These are phyloP conservation scores for Drosophila tripunctata DNA, from an alignment of 2,888 invertebrate species.

Conservation along the genomic window DNA sequence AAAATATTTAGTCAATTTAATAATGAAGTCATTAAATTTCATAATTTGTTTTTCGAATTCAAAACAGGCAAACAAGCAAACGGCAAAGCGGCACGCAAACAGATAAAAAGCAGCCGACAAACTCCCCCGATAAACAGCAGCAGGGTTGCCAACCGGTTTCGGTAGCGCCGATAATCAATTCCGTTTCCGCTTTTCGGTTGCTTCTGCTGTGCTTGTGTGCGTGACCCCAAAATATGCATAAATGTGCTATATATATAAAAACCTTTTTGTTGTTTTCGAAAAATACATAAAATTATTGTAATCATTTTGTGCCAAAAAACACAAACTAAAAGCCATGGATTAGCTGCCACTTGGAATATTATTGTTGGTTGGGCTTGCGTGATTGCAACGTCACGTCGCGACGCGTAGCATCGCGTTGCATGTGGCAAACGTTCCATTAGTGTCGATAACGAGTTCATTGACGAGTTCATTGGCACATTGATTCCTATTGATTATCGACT, in stretches of 20 bases:
- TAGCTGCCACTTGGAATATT: slow-evolving; percentile 6
- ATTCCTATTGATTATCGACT: slow-evolving; percentile 58
- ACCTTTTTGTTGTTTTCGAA: slow-evolving; percentile 10
- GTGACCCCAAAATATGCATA: slow-evolving; percentile 67
- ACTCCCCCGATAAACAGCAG: neutral
- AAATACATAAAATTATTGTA: slow-evolving; percentile 64
- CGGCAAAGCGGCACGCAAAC: slow-evolving; percentile 60
- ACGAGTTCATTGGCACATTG: slow-evolving; percentile 77
- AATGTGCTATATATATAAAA: slow-evolving; percentile 2
- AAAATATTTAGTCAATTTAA: neutral
- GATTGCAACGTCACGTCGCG: slow-evolving; percentile 6
- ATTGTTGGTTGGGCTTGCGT: slow-evolving; percentile 31
- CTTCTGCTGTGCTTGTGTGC: slow-evolving; percentile 46
- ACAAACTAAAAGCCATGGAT: slow-evolving; percentile 30
- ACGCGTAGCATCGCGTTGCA: slow-evolving; percentile 27
- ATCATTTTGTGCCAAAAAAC: slow-evolving; percentile 52
- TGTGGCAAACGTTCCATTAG: slow-evolving; percentile 54
- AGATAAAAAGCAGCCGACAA: slow-evolving; percentile 64
- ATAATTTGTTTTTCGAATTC: slow-evolving; percentile 56
- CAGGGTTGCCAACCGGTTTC: slow-evolving; percentile 23
- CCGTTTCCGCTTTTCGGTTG: slow-evolving; percentile 58
- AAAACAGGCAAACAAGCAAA: slow-evolving; percentile 50
- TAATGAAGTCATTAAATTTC: slow-evolving; percentile 67
- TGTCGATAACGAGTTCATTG: slow-evolving; percentile 72
- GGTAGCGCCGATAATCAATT: slow-evolving; percentile 70